Conservation (phyloP, 2,797 vertebrate species). For the Tangara arthus region DNA sequence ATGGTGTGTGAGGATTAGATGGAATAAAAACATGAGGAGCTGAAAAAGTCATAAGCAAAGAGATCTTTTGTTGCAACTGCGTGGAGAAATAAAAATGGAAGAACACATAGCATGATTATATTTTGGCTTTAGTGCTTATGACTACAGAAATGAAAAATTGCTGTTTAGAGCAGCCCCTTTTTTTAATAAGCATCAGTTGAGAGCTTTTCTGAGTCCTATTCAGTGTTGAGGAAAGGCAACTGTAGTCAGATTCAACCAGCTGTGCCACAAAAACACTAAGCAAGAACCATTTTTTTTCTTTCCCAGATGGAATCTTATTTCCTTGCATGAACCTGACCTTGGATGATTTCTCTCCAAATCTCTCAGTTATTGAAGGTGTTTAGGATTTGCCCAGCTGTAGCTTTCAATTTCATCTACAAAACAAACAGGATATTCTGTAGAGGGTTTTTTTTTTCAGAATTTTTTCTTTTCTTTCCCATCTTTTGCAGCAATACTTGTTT, state of each 20-base stretch:
- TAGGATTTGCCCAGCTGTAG: not conserved
- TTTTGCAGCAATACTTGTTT: not conserved
- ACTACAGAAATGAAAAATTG: not conserved
- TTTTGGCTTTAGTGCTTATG: not conserved
- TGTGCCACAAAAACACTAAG: not conserved
- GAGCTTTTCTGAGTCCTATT: not conserved
- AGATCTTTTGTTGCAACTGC: not conserved
- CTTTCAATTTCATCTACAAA: not conserved
- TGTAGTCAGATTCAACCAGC: not conserved
- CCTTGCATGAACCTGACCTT: not conserved
- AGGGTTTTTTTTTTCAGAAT: fast-evolving
- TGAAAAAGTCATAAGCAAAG: not conserved
- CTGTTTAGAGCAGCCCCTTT: not conserved
- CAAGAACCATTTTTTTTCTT: not conserved
- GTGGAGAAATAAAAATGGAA: not conserved
- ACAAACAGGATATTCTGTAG: not conserved
- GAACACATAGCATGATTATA: not conserved
- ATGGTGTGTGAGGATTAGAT: not conserved
- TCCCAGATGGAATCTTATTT: not conserved
- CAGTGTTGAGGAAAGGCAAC: not conserved
- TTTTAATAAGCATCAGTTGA: not conserved
- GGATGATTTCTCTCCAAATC: not conserved
- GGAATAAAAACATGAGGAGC: not conserved
- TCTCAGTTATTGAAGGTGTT: not conserved
- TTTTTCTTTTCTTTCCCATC: not conserved